These are phyloP conservation scores for Plemyria rubiginata DNA, from an alignment of 2,888 invertebrate species.

Conservation along the genomic window DNA sequence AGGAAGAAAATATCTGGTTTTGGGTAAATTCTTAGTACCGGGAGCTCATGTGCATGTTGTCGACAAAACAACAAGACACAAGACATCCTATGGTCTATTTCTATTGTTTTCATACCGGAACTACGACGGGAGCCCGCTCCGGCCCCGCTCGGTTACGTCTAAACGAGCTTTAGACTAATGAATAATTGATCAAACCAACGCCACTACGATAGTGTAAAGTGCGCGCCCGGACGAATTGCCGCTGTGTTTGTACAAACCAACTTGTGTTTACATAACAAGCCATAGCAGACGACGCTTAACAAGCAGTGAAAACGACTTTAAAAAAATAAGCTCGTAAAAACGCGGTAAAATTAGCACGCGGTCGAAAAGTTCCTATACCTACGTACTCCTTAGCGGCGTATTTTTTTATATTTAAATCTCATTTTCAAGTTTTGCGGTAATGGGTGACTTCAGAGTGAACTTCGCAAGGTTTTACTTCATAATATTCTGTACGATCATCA, in stretches of 20 bases:
- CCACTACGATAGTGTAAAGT: conserved; percentile 32
- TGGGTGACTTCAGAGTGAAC: conserved; percentile 70
- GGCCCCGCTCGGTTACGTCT: conserved; percentile 15
- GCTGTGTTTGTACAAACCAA: conserved; percentile 35
- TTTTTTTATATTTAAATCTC: background rate
- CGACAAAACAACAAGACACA: too few relatives aligned
- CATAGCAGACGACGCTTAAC: conserved; percentile 20
- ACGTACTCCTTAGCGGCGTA: conserved; percentile 1
- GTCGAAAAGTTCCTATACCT: conserved; percentile 30
- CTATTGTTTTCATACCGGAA: background rate
- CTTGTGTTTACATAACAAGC: conserved; percentile 46
- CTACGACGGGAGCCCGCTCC: background rate
- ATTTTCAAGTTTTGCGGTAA: conserved; percentile 42
- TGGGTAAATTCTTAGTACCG: too few relatives aligned
- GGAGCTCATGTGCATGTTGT: background rate
- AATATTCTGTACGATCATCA: conserved; percentile 56
- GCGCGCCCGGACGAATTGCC: conserved; percentile 36
- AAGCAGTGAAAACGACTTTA: conserved; percentile 17
- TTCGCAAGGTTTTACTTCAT: conserved; percentile 54
- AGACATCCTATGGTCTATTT: too few relatives aligned
- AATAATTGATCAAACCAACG: conserved; percentile 45
- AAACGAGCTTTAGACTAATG: conserved; percentile 38
- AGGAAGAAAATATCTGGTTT: too few relatives aligned
- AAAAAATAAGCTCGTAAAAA: conserved; percentile 5
- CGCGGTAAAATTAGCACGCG: conserved; percentile 11